phyloP scores from a whole-genome alignment of 2,113 vertebrate species.

The Mandrillus leucophaeus region DNA sequence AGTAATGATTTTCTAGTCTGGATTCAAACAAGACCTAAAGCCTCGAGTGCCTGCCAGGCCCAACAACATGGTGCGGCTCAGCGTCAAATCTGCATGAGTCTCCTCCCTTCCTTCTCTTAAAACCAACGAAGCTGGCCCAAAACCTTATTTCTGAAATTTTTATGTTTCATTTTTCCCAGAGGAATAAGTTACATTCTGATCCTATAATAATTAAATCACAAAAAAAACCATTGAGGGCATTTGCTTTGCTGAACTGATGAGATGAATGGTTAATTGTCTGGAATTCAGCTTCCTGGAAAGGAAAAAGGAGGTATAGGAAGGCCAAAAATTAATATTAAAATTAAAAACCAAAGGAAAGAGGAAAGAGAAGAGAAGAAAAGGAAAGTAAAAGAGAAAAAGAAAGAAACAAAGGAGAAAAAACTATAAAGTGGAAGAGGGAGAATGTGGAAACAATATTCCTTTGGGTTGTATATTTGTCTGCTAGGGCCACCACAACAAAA shows the following conservation, averaged over 20 bases:
- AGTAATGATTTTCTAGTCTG: background rate
- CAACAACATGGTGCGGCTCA: background rate
- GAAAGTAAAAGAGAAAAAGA: no score
- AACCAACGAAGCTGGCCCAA: background rate
- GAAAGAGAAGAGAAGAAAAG: rapidly evolving
- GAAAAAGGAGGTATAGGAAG: background rate
- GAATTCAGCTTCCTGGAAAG: background rate
- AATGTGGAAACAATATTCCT: background rate
- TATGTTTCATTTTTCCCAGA: background rate
- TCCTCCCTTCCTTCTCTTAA: background rate
- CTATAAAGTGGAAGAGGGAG: background rate
- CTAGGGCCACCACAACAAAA: background rate
- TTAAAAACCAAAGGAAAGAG: background rate
- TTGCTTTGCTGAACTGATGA: background rate
- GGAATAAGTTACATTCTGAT: background rate
- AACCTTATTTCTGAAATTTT: background rate
- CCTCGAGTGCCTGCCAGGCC: background rate
- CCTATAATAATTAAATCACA: conserved; percentile 20
- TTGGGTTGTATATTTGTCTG: background rate
- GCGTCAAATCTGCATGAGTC: rapidly evolving
- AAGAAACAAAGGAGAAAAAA: background rate
- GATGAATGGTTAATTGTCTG: background rate
- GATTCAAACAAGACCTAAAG: background rate
- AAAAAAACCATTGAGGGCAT: background rate
- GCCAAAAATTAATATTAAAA: background rate